Base-by-base conservation (phyloP, 2,888 invertebrate species). In the Drosophila longiperda region DNA sequence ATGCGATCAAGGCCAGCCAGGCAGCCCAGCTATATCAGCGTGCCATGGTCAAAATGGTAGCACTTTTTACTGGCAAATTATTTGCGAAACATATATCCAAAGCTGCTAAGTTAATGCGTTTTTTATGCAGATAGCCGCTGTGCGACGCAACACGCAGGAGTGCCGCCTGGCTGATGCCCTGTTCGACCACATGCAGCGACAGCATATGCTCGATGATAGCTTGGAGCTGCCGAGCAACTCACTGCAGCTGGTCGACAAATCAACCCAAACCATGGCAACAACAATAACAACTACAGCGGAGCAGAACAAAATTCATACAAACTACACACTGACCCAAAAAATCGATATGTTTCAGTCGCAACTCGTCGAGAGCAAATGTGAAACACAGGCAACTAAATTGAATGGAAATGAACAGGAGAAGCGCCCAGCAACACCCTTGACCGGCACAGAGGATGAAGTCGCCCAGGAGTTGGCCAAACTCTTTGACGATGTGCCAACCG, bases 21-120 rank as follows among this genome's bases (percentile, higher is more conserved):
- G 83, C 91, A 38, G 90, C 92, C 0, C 89, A 88, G 26, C 65
- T 91, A 1, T 92, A 92, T 72, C 90, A 92, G 54, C 83, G 91
- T 20, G 72, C 83, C 34, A 93, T 93, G 92, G 71, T 92, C 4
- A 91, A 92, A 75, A 92, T 90, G 75, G 92, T 92, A 86, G 2
- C 15, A 6, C 1, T 20, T 5, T 15, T 12, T 4, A 15, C 23
- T 23, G 15, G 45, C 45, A 45, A 23, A 23, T 4, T 4, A 78
- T 3, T n/a, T 32, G 34, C 12, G 1, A 23, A 17, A 15, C 26
- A 32, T 26, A 15, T 17, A 45, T 58, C 0, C 1, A 7, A 11
- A 1, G 42, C 3, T 5, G 23, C 26, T 53, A 4, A 53, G 17
- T 1, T 52, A 12, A 26, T 23, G 12, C 17, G 33, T 12, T 32